These are phyloP conservation scores for Notodonta dromedarius DNA, from an alignment of 2,888 invertebrate species.

Conservation along the genomic window DNA sequence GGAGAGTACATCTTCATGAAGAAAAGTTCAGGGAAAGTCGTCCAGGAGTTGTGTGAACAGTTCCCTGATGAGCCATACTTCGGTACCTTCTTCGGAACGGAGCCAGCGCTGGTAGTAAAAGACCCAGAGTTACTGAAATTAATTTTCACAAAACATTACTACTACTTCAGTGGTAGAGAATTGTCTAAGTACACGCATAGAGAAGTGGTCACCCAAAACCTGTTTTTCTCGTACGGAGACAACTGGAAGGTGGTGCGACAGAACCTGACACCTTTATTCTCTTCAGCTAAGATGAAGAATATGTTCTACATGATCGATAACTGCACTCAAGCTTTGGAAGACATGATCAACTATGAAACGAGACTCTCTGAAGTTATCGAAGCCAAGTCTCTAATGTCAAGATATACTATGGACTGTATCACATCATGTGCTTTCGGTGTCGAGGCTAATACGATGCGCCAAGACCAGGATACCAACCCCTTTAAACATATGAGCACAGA, in stretches of 20 bases:
- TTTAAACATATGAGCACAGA: slow-evolving; percentile 43
- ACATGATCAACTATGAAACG: slow-evolving; percentile 31
- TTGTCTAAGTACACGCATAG: slow-evolving; percentile 29
- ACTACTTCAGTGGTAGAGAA: slow-evolving; percentile 45
- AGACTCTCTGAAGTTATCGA: slow-evolving; percentile 24
- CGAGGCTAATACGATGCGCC: slow-evolving; percentile 38
- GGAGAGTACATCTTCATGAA: slow-evolving; percentile 39
- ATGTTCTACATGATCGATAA: slow-evolving; percentile 48
- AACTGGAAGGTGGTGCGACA: slow-evolving; percentile 45
- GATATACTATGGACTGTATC: slow-evolving; percentile 51
- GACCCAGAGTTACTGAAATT: slow-evolving; percentile 45
- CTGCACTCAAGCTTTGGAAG: slow-evolving; percentile 34
- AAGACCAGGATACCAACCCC: slow-evolving; percentile 31
- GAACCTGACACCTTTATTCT: slow-evolving; percentile 44
- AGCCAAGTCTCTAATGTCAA: slow-evolving; percentile 32
- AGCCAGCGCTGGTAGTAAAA: slow-evolving; percentile 43
- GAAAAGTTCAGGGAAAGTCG: slow-evolving; percentile 24
- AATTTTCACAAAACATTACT: slow-evolving; percentile 44
- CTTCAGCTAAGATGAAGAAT: slow-evolving; percentile 44
- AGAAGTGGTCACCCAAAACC: slow-evolving; percentile 38
- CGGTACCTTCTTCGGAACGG: slow-evolving; percentile 52
- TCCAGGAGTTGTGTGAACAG: slow-evolving; percentile 40
- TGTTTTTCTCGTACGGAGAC: slow-evolving; percentile 44
- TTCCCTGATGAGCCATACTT: slow-evolving; percentile 48
- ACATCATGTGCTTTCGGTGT: slow-evolving; percentile 47